phyloP scores from a whole-genome alignment of 2,888 invertebrate genomes.

The Rosalia funebris region DNA sequence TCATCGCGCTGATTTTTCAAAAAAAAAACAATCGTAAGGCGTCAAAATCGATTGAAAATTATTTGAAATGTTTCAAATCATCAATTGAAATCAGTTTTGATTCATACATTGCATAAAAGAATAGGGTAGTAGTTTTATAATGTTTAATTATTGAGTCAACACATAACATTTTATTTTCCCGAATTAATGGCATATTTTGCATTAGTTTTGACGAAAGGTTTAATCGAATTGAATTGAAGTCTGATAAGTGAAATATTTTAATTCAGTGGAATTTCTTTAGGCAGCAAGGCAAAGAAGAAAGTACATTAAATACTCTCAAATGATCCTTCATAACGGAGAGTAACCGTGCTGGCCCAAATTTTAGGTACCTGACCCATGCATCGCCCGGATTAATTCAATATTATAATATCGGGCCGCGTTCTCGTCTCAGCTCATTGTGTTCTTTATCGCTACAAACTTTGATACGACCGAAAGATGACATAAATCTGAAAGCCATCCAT shows the following conservation, averaged over 20 bases:
- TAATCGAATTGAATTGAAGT: neutral
- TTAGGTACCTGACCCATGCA: constrained; percentile 34
- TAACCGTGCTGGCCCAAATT: constrained; percentile 15
- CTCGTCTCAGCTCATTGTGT: constrained; percentile 54
- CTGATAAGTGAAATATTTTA: neutral
- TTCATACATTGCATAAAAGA: no score
- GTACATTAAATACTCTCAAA: neutral
- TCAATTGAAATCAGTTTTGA: no score
- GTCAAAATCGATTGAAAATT: no score
- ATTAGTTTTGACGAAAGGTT: neutral
- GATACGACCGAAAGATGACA: constrained; percentile 63
- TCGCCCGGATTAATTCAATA: constrained; percentile 48
- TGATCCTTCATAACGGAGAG: constrained; percentile 1
- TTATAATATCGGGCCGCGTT: constrained; percentile 48
- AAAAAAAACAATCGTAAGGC: no score
- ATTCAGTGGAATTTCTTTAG: neutral
- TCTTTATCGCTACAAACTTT: constrained; percentile 57
- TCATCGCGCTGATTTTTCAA: no score
- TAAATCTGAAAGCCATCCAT: constrained; percentile 63
- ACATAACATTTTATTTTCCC: no score
- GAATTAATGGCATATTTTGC: no score
- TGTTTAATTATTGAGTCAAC: no score
- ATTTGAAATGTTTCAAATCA: no score
- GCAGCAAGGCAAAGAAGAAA: neutral
- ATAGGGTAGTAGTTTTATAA: no score